Evolutionary conservation across 2,888 invertebrate genomes (phyloP).

Genomic region (Aphodius sticticus): DNA sequence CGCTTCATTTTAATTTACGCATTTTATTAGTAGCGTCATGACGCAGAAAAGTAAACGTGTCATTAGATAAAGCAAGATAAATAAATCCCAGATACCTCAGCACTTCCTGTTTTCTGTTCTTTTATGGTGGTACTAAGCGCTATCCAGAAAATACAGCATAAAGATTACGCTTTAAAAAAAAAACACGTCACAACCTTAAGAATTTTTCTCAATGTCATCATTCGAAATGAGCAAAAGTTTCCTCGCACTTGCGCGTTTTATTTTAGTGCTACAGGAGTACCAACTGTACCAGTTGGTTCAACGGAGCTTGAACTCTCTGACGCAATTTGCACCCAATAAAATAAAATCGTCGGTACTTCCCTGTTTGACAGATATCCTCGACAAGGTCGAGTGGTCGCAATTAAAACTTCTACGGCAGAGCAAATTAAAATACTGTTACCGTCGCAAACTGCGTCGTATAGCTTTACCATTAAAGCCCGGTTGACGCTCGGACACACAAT

Average conservation of each 20-base stretch:
- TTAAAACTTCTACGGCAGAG: slow-evolving; percentile 27
- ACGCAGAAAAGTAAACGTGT: no score
- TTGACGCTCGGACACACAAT: neutral
- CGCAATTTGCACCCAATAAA: neutral
- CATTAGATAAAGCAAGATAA: no score
- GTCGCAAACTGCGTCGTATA: neutral
- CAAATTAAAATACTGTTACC: slow-evolving; percentile 22
- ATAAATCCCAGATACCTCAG: no score
- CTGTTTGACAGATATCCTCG: slow-evolving; percentile 39
- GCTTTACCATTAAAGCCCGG: neutral
- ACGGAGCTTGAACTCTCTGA: neutral
- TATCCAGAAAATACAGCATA: no score
- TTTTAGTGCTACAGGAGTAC: neutral
- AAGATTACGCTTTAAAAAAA: no score
- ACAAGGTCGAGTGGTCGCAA: slow-evolving; percentile 39
- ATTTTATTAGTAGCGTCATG: no score
- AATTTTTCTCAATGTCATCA: no score
- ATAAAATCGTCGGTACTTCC: slow-evolving; percentile 29
- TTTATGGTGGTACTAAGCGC: no score
- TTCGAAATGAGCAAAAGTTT: no score
- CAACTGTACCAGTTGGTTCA: neutral
- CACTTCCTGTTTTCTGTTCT: no score
- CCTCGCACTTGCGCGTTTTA: neutral
- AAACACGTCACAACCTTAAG: no score
- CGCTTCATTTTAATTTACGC: no score